These are phyloP conservation scores for Mus spretus DNA, from an alignment of 2,797 vertebrate species.

Conservation along the genomic window DNA sequence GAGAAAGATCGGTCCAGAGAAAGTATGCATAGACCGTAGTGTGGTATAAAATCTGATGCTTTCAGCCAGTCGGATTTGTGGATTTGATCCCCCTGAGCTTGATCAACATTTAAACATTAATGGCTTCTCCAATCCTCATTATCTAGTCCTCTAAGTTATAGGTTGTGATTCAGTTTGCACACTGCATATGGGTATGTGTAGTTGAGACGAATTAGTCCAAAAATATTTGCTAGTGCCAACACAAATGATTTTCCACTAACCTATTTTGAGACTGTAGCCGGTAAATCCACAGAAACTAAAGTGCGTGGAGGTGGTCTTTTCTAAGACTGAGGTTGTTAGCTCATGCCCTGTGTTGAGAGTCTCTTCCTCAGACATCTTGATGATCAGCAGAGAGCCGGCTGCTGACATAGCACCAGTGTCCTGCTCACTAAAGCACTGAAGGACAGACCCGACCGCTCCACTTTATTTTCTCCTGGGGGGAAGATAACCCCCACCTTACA, in stretches of 20 bases:
- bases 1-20: neutral
- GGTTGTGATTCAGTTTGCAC: neutral
- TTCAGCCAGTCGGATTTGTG: neutral
- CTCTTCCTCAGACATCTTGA: neutral
- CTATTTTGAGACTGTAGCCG: constrained; percentile 1
- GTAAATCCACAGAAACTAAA: constrained; percentile 15
- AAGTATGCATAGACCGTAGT: neutral
- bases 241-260: neutral
- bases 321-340: neutral
- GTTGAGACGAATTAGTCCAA: constrained; percentile 3
- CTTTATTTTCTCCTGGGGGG: neutral
- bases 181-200: neutral
- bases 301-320: neutral
- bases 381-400: neutral
- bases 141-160: constrained; percentile 14
- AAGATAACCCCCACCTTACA: neutral
- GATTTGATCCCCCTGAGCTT: constrained; percentile 16
- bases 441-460: neutral
- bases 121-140: neutral
- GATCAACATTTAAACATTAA: neutral
- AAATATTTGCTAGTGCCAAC: neutral
- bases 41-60: neutral
- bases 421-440: neutral
- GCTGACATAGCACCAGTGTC: neutral
- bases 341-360: neutral